Evolutionary conservation across 1,140 invertebrate genomes (phyloP).

Genomic region (Hormaphis cornu): DNA sequence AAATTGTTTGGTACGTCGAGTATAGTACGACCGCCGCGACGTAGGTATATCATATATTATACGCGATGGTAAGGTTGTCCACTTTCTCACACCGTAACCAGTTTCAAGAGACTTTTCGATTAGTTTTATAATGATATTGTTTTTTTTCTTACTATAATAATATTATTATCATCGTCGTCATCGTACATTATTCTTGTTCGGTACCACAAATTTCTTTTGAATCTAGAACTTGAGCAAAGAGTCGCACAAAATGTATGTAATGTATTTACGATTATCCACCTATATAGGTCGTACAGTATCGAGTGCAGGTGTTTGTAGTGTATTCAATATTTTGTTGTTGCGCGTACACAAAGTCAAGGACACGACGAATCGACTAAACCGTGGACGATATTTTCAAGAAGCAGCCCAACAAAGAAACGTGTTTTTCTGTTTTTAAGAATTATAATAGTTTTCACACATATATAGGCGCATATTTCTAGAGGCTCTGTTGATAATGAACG

Average conservation of each 20-base stretch:
- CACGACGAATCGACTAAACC: neutral
- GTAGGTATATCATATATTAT: too few relatives aligned
- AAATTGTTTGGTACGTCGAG: neutral
- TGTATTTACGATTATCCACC: neutral
- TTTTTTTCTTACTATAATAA: neutral
- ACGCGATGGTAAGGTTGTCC: conserved; percentile 20
- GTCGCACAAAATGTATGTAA: too few relatives aligned
- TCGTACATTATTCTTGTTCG: neutral
- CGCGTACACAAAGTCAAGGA: conserved; percentile 3
- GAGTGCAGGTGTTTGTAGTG: too few relatives aligned
- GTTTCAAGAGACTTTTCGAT: conserved; percentile 15
- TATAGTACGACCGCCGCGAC: too few relatives aligned
- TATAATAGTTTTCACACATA: neutral
- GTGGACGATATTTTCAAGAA: neutral
- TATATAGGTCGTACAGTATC: too few relatives aligned
- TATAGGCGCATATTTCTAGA: too few relatives aligned
- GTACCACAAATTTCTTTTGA: neutral
- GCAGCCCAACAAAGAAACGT: too few relatives aligned
- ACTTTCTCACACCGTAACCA: conserved; percentile 28
- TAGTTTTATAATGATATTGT: neutral
- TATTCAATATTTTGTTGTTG: neutral
- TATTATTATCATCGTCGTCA: neutral
- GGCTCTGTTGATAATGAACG: too few relatives aligned
- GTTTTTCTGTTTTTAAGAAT: neutral
- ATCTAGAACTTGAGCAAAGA: too few relatives aligned